phyloP scores from a whole-genome alignment of 2,888 invertebrate genomes.

The Athripsodes cinereus region DNA sequence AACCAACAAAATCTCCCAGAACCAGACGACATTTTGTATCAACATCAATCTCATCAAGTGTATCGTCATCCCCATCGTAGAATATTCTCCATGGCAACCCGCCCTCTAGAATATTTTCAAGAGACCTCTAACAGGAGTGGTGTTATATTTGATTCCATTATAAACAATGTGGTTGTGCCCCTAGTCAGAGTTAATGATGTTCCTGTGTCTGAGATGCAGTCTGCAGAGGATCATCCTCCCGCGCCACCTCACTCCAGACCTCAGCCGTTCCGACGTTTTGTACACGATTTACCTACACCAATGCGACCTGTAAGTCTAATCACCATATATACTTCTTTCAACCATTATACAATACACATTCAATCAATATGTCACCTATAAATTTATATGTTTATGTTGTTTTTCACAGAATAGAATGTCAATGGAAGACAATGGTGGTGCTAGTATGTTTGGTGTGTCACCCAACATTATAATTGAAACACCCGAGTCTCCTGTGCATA shows the following conservation, averaged over 20 bases:
- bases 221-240: conserved; percentile 13
- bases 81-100: conserved; percentile 33
- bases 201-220: conserved; percentile 37
- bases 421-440: conserved; percentile 44
- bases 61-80: not conserved
- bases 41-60: no score
- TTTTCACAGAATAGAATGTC: conserved; percentile 41
- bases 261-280: no score
- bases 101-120: conserved; percentile 37
- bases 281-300: no score
- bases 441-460: conserved; percentile 37
- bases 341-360: not conserved
- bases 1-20: conserved; percentile 3
- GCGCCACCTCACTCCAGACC: no score
- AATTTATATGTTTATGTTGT: no score
- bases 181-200: conserved; percentile 58
- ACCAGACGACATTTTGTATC: not conserved
- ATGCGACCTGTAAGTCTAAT: not conserved
- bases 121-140: conserved; percentile 32
- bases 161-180: conserved; percentile 44
- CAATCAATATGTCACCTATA: no score
- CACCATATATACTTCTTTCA: no score
- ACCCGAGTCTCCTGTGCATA: conserved; percentile 62
- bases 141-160: conserved; percentile 8
- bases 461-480: conserved; percentile 44